A percentile compares a stretch with the other conserved stretches of the same genome.
Conservation (phyloP, 2,888 invertebrate species). For the Dioctria rufipes region DNA sequence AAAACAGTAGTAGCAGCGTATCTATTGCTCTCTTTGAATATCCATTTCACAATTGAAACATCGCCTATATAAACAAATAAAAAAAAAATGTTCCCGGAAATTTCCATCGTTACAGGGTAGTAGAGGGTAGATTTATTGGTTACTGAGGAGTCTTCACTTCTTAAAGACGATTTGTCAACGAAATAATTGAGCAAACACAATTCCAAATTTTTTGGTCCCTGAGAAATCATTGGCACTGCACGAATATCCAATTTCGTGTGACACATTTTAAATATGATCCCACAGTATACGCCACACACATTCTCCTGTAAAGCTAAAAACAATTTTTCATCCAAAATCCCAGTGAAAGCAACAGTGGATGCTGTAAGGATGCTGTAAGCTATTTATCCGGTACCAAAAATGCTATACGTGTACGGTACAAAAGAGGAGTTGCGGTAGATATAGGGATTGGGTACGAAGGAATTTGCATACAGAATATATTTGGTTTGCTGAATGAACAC, state of each 20-base stretch:
- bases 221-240: conserved; percentile 3
- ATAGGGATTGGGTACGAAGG: not conserved
- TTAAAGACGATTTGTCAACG: conserved; percentile 4
- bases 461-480: conserved; percentile 20
- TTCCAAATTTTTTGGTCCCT: not conserved
- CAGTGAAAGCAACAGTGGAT: conserved; percentile 14
- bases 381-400: conserved; percentile 14
- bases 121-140: no score
- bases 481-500: conserved; percentile 1
- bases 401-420: not conserved
- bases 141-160: no score
- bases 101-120: no score
- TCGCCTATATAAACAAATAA: no score
- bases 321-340: conserved; percentile 31
- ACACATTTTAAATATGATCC: conserved; percentile 31
- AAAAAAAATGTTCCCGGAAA: no score
- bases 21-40: no score
- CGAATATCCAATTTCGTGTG: conserved; percentile 15
- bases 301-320: not conserved
- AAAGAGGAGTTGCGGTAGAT: no score
- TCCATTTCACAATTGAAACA: no score
- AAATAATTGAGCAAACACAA: conserved; percentile 32
- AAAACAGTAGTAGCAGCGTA: no score
- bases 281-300: not conserved
- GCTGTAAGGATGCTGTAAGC: conserved; percentile 22